Base-by-base conservation (phyloP, 2,113 vertebrate genomes). In the Tympanuchus pallidicinctus region DNA sequence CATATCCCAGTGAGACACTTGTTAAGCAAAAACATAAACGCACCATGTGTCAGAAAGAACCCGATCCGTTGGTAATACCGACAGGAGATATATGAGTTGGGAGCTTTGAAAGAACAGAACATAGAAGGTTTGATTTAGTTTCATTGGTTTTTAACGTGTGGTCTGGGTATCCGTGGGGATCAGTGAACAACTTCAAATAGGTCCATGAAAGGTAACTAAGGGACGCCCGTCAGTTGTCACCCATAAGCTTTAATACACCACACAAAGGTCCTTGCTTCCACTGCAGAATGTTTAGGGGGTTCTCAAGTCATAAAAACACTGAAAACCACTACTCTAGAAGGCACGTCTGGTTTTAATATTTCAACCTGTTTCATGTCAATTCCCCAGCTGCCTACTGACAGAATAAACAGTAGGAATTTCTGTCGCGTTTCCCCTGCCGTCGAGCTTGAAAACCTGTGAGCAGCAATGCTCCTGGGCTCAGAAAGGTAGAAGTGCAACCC, bases 331-430 rank as follows among this genome's bases (percentile, higher is more conserved):
- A 64, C 69, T 95, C 88, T 74, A 91, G 88, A 95, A 94, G 56
- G 75, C 36, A 48, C 1, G 1, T 60, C 91, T 95, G 84, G 36
- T 74, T 89, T 89, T 82, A 89, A 40, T 13, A 45, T 77, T 96
- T 74, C 64, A 82, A 74, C 82, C 92, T 94, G 92, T 67, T 94
- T 92, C 93, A 59, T 83, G 88, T 91, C 89, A 85, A 56, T 0
- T 85, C 67, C 40, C 45, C 87, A 63, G 86, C 74, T 40, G 32
- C 61, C 78, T 50, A 22, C n/a, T 92, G 74, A 89, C 84, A 90
- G 89, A 30, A 85, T 78, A 91, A 93, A 93, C 71, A 92, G 42
- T 2, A 2, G 70, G 47, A 9, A 24, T 71, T 92, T 82, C 82
- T 85, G 82, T 61, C 63, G 69, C 32, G 34, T 64, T 91, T 86